Evolutionary conservation across 2,113 vertebrate genomes (phyloP), one percentile per base, ranked within the genome.

Genomic region (Lethenteron camtschaticum): DNA sequence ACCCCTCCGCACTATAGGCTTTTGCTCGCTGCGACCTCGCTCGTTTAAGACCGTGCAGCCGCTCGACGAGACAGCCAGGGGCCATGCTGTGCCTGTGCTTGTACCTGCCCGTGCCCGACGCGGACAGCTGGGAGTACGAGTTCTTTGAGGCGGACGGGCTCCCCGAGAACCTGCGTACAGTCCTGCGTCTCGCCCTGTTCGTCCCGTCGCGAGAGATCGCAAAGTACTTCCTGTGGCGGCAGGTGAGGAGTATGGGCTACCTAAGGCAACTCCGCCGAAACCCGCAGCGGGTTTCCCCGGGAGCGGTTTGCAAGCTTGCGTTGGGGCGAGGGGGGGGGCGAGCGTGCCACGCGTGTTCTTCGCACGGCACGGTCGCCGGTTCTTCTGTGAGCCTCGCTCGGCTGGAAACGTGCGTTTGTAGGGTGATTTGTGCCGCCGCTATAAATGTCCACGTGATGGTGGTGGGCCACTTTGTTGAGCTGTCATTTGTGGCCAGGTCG

Each of bases 121-220:
- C 74, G 2, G 85, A 85, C 74, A 73, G 82, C 68, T 59, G 86
- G 0, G 90, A 89, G 72, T 91, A 92, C 74, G 83, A 97, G 55
- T 95, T 87, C 73, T 96, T 95, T 3, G 92, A 97, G 70, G 95
- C 92, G 0, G 83, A 87, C 73, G 84, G 86, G 12, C 84, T 97
- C 9, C 89, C 91, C 0, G 80, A 85, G 0, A 81, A 85, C 57
- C 83, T 96, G 70, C 90, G 94, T 70, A 86, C 89, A 3, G 84
- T 94, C 68, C 90, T 94, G 73, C 82, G 85, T 12, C 80, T 97
- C 59, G 94, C 90, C 71, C 81, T 92, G 66, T 79, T 95, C 24
- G 83, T 96, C 60, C 86, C 92, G 3, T 94, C 90, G 0, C 81
- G 86, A 75, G 92, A 97, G 69, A 84, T 96, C 70, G 85, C 85